Percentiles rank a stretch among this genome's conserved stretches.
These are phyloP conservation scores for Babylonia areolata DNA, from an alignment of 1,140 invertebrate species.

Conservation along the genomic window DNA sequence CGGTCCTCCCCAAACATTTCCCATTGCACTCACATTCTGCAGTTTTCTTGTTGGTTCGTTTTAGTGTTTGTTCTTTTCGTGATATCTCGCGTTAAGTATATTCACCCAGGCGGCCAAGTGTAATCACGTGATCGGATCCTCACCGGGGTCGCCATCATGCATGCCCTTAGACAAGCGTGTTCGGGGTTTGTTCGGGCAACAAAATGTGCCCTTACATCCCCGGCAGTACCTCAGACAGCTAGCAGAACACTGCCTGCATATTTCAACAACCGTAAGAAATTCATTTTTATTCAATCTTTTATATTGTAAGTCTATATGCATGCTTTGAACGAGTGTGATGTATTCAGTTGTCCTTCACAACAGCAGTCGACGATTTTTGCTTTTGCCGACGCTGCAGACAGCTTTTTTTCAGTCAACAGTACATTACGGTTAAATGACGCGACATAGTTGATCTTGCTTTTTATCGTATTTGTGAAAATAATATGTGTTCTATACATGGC, in stretches of 20 bases:
- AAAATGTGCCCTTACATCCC: constrained; percentile 78
- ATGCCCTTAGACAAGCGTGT: constrained; percentile 80
- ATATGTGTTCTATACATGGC: too few relatives aligned
- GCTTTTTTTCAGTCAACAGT: too few relatives aligned
- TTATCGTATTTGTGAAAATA: too few relatives aligned
- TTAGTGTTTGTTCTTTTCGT: background rate
- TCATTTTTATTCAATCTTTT: constrained; percentile 13
- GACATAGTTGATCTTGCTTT: too few relatives aligned
- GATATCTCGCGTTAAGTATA: background rate
- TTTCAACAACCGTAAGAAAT: constrained; percentile 80
- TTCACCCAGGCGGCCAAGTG: constrained; percentile 19
- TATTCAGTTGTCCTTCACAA: constrained; percentile 19
- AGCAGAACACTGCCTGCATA: constrained; percentile 78
- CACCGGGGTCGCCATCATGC: constrained; percentile 80
- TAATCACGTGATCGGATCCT: constrained; percentile 61
- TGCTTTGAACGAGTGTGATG: background rate
- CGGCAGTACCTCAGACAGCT: constrained; percentile 78
- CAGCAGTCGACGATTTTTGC: background rate
- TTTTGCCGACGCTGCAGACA: background rate
- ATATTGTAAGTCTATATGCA: background rate
- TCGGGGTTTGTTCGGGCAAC: constrained; percentile 80
- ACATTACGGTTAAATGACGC: too few relatives aligned
- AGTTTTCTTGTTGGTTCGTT: background rate
- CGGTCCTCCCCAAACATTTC: too few relatives aligned
- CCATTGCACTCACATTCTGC: too few relatives aligned